phyloP scores from a whole-genome alignment of 2,888 invertebrate genomes.

The Oligia fasciuncula region DNA sequence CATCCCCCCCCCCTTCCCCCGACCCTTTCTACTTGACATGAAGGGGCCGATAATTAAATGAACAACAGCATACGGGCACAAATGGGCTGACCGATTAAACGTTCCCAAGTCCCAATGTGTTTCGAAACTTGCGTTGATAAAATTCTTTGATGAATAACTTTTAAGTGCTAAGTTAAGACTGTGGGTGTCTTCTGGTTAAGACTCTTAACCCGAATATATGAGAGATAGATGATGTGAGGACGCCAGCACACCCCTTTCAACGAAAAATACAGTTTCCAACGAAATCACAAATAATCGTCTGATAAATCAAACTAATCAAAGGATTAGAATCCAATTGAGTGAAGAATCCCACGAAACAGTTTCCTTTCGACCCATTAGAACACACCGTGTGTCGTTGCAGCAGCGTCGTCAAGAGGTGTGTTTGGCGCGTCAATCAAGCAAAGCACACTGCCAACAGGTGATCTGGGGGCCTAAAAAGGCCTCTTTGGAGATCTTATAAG shows the following conservation, averaged over 20 bases:
- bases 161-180: not conserved
- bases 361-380: not conserved
- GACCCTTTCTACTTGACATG: conserved; percentile 57
- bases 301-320: not conserved
- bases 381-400: not conserved
- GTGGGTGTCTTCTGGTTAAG: not conserved
- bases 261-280: not conserved
- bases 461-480: too few relatives aligned
- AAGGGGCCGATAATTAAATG: conserved; percentile 77
- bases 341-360: too few relatives aligned
- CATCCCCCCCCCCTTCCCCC: conserved; percentile 20
- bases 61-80: conserved; percentile 72
- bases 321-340: not conserved
- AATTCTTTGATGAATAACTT: conserved; percentile 26
- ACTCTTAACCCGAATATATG: not conserved
- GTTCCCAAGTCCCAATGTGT: conserved; percentile 33
- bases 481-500: too few relatives aligned
- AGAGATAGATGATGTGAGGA: not conserved
- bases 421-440: too few relatives aligned
- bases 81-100: conserved; percentile 66
- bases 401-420: not conserved
- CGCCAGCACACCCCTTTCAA: not conserved
- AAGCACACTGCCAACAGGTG: too few relatives aligned
- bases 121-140: conserved; percentile 47
- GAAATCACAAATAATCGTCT: not conserved